Base-by-base conservation (phyloP, 2,888 invertebrate species). In the Acanthoscelides obtectus region DNA sequence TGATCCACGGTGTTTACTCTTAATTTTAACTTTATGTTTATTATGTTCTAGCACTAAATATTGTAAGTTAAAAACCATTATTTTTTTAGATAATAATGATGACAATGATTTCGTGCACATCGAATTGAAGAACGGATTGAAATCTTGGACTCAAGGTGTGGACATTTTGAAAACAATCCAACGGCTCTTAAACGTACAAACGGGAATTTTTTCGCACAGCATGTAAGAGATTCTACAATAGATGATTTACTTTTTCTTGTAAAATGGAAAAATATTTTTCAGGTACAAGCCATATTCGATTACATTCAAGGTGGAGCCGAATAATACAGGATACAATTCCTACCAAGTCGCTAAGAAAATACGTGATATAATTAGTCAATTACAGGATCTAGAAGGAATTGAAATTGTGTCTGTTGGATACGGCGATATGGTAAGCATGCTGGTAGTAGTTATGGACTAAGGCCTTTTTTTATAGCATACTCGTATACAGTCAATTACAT, bases 71-170 rank as follows among this genome's bases (percentile, higher is more conserved):
- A n/a, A n/a, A n/a, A n/a, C n/a, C n/a, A n/a, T n/a, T n/a, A 45
- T 45, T 45, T 12, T 45, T 45, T 45, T 66, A 66, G 66, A 66
- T 21, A 20, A 66, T 21, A 22, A 20, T 66, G 63, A 93, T 67
- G 94, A 95, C 81, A 90, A 92, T 21, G 92, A 93, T 77, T 93
- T 92, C 81, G 92, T 94, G 1, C 94, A 93, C 84, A 91, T 96
- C 74, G 88, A 89, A 77, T 91, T 95, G 74, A 91, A 92, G 82
- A 90, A 92, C 81, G 89, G 90, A 92, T 85, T 90, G 74, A 87
- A 87, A 72, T 88, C 87, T 20, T 95, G 94, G 94, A 87, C 88
- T 71, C 91, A 93, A 82, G 95, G 94, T 68, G 88, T 90, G 79
- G 87, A 90, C 68, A 90, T 95, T 76, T 92, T 94, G 73, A 86